Evolutionary conservation across 2,113 vertebrate genomes (phyloP).

Genomic region (Isurus oxyrinchus): DNA sequence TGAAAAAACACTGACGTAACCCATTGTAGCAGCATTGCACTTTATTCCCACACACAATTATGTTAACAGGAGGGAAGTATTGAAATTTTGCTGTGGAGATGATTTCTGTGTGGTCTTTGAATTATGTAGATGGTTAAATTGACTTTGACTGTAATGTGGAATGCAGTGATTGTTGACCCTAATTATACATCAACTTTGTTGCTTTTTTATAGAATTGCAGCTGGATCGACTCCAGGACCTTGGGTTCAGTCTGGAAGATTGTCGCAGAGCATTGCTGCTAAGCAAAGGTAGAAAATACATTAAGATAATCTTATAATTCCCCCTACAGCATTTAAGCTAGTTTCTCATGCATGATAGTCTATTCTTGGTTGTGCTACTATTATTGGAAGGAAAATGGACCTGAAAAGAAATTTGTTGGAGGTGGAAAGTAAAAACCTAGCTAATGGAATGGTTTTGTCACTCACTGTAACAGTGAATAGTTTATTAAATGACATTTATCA

Average conservation of each 20-base stretch:
- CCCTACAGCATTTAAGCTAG: neutral
- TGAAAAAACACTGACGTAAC: neutral
- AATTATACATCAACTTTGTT: constrained; percentile 13
- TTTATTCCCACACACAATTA: neutral
- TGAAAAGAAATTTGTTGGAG: neutral
- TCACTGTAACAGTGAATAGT: neutral
- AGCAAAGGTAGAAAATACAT: constrained; percentile 69
- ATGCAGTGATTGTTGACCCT: neutral
- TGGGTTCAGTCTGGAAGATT: constrained; percentile 82
- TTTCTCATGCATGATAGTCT: neutral
- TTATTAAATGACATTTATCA: neutral
- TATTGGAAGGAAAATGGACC: neutral
- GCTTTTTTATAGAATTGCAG: constrained; percentile 63
- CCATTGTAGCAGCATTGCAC: neutral
- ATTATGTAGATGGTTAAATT: constrained; percentile 2
- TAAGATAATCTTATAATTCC: neutral
- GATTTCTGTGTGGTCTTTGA: neutral
- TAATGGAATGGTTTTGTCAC: neutral
- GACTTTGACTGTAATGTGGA: neutral
- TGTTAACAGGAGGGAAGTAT: neutral
- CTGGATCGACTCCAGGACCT: constrained; percentile 78
- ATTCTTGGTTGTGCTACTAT: neutral
- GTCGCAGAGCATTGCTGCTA: constrained; percentile 68
- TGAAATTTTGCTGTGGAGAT: neutral
- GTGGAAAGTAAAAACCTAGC: neutral